Evolutionary conservation across 1,140 invertebrate genomes (phyloP).

Genomic region (Lerema accius): DNA sequence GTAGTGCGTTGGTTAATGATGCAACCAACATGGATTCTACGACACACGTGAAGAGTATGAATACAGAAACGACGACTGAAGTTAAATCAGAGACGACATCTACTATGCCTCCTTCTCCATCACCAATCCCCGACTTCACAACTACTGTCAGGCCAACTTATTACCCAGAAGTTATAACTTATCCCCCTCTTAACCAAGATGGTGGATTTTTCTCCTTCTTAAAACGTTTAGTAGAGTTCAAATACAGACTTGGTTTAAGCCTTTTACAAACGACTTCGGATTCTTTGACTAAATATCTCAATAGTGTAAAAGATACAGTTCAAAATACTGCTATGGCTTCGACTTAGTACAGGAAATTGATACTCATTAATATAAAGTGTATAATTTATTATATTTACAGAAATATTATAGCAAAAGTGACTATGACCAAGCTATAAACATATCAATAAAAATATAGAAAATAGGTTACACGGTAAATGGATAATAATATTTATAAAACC

Average conservation of each 20-base stretch:
- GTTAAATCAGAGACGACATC: slow-evolving; percentile 61
- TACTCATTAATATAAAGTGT: slow-evolving; percentile 18
- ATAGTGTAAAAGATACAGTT: slow-evolving; percentile 63
- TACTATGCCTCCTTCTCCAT: slow-evolving; percentile 53
- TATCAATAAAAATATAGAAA: slow-evolving; percentile 1
- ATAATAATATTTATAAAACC: too few species aligned
- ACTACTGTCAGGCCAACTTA: slow-evolving; percentile 47
- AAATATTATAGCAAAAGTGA: neutral
- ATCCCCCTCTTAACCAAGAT: slow-evolving; percentile 58
- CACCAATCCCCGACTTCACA: slow-evolving; percentile 47
- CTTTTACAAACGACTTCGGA: slow-evolving; percentile 78
- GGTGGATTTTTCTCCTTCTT: slow-evolving; percentile 73
- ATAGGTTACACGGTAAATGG: too few species aligned
- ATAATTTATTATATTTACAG: slow-evolving; percentile 12
- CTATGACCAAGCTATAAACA: slow-evolving; percentile 4
- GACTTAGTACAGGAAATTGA: slow-evolving; percentile 21
- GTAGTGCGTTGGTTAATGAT: slow-evolving; percentile 37
- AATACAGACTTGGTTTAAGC: slow-evolving; percentile 75
- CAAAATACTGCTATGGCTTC: slow-evolving; percentile 59
- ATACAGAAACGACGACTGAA: slow-evolving; percentile 71
- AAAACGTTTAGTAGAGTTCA: slow-evolving; percentile 77
- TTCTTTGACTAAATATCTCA: slow-evolving; percentile 73
- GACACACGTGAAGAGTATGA: slow-evolving; percentile 53
- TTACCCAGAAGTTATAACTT: slow-evolving; percentile 65
- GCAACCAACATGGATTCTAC: slow-evolving; percentile 48